Conservation (phyloP, 1,140 invertebrate species). For the Aphidius ervi region DNA sequence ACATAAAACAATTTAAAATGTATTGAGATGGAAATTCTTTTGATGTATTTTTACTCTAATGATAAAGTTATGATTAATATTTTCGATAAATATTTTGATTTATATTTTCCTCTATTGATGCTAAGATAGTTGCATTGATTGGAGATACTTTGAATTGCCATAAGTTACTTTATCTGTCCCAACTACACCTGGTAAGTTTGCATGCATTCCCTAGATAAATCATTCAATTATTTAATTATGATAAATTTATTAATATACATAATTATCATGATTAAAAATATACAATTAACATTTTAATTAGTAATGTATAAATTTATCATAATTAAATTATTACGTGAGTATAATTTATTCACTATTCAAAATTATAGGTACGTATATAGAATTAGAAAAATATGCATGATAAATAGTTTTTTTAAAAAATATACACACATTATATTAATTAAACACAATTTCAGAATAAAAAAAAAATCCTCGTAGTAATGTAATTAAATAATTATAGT, state of each 20-base stretch:
- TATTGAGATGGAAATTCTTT: background rate
- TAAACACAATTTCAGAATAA: too few species aligned
- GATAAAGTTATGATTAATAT: background rate
- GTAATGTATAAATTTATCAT: slow-evolving; percentile 23
- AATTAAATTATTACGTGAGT: slow-evolving; percentile 26
- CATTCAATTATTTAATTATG: slow-evolving; percentile 23
- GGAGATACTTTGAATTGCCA: slow-evolving; percentile 54
- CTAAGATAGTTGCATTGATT: slow-evolving; percentile 49
- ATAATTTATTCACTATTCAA: slow-evolving; percentile 31
- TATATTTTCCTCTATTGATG: slow-evolving; percentile 46
- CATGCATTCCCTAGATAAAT: slow-evolving; percentile 33
- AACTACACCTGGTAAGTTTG: slow-evolving; percentile 58
- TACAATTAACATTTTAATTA: slow-evolving; percentile 1
- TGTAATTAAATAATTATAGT: background rate
- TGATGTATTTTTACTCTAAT: background rate
- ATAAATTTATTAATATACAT: slow-evolving; percentile 11
- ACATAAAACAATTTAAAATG: too few species aligned
- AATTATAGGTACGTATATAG: slow-evolving; percentile 37
- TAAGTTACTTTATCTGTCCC: slow-evolving; percentile 58
- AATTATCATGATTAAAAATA: slow-evolving; percentile 19
- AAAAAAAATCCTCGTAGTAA: too few species aligned
- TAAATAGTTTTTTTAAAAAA: too few species aligned
- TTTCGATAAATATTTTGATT: too few species aligned
- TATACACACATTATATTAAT: too few species aligned
- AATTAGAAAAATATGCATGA: too few species aligned